These are phyloP conservation scores for Trilocha varians DNA, from an alignment of 2,888 invertebrate genomes.

Conservation along the genomic window DNA sequence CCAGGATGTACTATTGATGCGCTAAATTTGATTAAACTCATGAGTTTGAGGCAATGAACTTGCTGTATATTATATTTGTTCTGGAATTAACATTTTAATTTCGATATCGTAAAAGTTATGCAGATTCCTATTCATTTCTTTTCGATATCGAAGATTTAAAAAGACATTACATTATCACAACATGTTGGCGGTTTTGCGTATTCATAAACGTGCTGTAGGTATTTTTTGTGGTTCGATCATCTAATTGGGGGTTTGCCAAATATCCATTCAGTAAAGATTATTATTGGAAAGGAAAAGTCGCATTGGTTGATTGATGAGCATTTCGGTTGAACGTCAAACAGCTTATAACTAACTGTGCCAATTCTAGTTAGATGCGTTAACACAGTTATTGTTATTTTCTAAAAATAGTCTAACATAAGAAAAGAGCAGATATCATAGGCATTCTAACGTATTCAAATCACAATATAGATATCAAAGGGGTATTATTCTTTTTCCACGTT, in stretches of 20 bases:
- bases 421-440: too few species aligned
- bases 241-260: constrained; percentile 14
- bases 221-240: constrained; percentile 6
- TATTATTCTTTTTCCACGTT: too few species aligned
- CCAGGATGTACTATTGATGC: constrained; percentile 12
- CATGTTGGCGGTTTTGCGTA: constrained; percentile 4
- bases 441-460: too few species aligned
- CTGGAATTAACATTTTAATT: too few species aligned
- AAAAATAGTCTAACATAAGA: too few species aligned
- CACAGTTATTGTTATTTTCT: too few species aligned
- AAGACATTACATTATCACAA: too few species aligned
- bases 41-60: background rate
- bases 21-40: constrained; percentile 1
- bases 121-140: too few species aligned
- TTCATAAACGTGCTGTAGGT: constrained; percentile 7
- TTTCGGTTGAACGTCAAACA: background rate
- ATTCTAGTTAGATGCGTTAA: background rate
- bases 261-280: constrained; percentile 5
- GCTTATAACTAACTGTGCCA: background rate
- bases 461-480: too few species aligned
- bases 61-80: too few species aligned
- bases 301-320: constrained; percentile 2
- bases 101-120: too few species aligned
- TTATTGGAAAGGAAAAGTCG: constrained; percentile 5
- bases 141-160: too few species aligned